These are phyloP conservation scores for Staurois parvus DNA, from an alignment of 2,797 vertebrate genomes.

Conservation along the genomic window DNA sequence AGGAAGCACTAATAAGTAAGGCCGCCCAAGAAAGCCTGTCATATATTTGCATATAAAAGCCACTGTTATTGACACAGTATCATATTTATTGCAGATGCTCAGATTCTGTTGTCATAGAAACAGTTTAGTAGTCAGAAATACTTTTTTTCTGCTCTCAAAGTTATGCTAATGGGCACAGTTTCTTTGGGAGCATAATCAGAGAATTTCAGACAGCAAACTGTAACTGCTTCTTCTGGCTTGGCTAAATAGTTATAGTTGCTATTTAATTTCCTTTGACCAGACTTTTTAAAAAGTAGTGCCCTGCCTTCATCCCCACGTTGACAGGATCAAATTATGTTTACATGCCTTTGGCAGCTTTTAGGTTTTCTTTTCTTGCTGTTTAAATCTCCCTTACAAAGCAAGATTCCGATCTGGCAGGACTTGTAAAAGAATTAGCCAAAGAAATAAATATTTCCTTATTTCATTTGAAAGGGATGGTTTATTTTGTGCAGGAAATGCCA, in stretches of 20 bases:
- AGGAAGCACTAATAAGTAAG: constrained; percentile 47
- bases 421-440: constrained; percentile 63
- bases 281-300: constrained; percentile 7
- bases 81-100: constrained; percentile 72
- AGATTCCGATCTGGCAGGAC: constrained; percentile 49
- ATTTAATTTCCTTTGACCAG: constrained; percentile 40
- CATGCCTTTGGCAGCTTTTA: constrained; percentile 57
- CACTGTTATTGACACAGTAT: constrained; percentile 71
- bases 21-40: constrained; percentile 41
- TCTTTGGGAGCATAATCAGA: constrained; percentile 69
- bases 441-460: constrained; percentile 60
- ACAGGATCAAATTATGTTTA: constrained; percentile 56
- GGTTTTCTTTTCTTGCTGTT: constrained; percentile 57
- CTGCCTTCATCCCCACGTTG: constrained; percentile 54
- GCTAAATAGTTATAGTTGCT: constrained; percentile 17
- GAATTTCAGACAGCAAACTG: constrained; percentile 65
- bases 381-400: constrained; percentile 60
- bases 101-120: constrained; percentile 73
- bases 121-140: constrained; percentile 67
- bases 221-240: constrained; percentile 39
- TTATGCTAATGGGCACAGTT: constrained; percentile 72
- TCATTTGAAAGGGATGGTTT: constrained; percentile 48
- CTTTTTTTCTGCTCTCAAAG: constrained; percentile 68
- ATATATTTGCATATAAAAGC: constrained; percentile 71
- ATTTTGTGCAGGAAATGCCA: constrained; percentile 53